Evolutionary conservation across 2,113 vertebrate genomes (phyloP).

Genomic region (Suricata suricatta): DNA sequence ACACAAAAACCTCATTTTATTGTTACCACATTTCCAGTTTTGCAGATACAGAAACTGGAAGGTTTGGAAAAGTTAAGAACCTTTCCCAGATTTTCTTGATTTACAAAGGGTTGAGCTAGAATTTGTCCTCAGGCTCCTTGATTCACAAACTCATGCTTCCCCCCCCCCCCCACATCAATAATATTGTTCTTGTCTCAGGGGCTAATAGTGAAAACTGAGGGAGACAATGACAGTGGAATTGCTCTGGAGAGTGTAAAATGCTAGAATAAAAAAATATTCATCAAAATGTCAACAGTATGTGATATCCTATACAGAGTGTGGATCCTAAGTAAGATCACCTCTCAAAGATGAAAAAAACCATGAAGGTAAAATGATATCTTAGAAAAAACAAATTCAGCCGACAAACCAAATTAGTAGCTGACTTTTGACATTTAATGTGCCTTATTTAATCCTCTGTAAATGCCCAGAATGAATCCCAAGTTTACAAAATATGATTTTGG

Average conservation of each 20-base stretch:
- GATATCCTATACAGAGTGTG: not conserved
- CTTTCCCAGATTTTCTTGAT: not conserved
- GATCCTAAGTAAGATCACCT: not conserved
- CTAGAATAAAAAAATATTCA: not conserved
- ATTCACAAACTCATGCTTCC: not conserved
- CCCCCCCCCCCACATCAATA: not conserved
- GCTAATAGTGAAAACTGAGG: not conserved
- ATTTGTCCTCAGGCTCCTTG: not conserved
- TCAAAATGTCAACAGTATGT: not conserved
- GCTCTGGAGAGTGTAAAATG: not conserved
- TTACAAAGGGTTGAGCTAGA: not conserved
- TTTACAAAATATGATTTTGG: constrained; percentile 23
- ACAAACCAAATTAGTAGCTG: constrained; percentile 27
- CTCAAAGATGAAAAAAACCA: not conserved
- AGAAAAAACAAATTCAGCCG: not conserved
- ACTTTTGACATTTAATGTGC: not conserved
- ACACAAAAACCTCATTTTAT: constrained; percentile 22
- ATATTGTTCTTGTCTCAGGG: not conserved
- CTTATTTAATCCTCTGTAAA: constrained; percentile 26
- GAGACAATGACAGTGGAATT: not conserved
- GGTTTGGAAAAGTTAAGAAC: not conserved
- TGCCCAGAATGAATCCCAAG: constrained; percentile 21
- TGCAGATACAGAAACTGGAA: not conserved
- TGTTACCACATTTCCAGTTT: not conserved
- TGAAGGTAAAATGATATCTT: not conserved